Percentiles rank a stretch among this genome's conserved stretches.
Evolutionary conservation across 2,888 invertebrate species (phyloP).

Genomic region (Aromia moschata): DNA sequence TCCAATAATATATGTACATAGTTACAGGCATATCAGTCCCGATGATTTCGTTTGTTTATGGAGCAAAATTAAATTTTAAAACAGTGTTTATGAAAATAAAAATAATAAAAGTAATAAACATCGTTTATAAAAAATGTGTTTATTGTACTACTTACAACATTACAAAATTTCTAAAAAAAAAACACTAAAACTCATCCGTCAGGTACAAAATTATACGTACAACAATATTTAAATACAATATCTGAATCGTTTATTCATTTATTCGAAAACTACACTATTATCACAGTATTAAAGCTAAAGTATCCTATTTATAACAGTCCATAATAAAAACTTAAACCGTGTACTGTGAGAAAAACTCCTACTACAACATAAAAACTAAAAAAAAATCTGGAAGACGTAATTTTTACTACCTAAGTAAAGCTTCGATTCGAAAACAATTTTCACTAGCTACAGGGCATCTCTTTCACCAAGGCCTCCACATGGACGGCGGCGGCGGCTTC

Average conservation of each 20-base stretch:
- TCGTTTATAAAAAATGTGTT: constrained; percentile 4
- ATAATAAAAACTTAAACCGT: constrained; percentile 28
- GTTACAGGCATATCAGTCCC: too few relatives aligned
- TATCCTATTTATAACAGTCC: constrained; percentile 17
- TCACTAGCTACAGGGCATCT: background rate
- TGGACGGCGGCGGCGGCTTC: constrained; percentile 50
- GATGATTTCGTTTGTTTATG: too few relatives aligned
- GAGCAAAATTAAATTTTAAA: background rate
- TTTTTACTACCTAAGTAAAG: constrained; percentile 29
- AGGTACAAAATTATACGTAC: constrained; percentile 45
- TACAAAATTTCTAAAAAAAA: constrained; percentile 14
- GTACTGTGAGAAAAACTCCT: constrained; percentile 17
- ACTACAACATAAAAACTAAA: constrained; percentile 13
- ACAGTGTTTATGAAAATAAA: background rate
- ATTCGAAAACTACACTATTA: constrained; percentile 40
- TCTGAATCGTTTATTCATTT: constrained; percentile 12
- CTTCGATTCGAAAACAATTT: constrained; percentile 4
- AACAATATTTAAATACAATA: constrained; percentile 28
- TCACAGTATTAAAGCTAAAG: constrained; percentile 60
- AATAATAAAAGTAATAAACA: constrained; percentile 27
- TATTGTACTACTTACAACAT: background rate
- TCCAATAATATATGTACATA: too few relatives aligned
- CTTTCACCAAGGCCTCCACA: constrained; percentile 62
- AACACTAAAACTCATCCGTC: constrained; percentile 35
- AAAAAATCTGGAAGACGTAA: constrained; percentile 35